A percentile compares a stretch with the other conserved stretches of the same genome.
Evolutionary conservation across 1,140 invertebrate species (phyloP).

Genomic region (Drosophila bocqueti): DNA sequence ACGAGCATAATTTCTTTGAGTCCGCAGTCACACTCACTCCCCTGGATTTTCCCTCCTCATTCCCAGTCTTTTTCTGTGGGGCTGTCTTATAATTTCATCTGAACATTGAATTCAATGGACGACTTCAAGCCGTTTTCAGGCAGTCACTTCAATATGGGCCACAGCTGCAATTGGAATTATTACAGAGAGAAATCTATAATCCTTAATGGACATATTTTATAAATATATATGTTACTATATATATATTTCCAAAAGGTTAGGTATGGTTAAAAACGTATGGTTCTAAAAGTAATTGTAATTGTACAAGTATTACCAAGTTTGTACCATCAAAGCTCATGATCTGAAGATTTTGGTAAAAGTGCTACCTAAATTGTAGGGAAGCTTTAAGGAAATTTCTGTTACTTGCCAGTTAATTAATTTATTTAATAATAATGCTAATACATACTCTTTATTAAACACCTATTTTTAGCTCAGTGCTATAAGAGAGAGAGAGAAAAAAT

Average conservation of each 20-base stretch:
- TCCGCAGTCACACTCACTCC: neutral
- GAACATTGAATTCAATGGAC: constrained; percentile 62
- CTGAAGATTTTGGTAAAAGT: too few relatives aligned
- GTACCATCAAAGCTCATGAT: too few relatives aligned
- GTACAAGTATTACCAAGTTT: too few relatives aligned
- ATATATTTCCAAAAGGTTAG: too few relatives aligned
- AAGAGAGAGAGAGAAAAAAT: neutral
- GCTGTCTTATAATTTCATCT: constrained; percentile 71
- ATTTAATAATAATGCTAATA: neutral
- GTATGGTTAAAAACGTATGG: too few relatives aligned
- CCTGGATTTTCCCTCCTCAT: constrained; percentile 4
- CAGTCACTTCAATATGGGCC: constrained; percentile 25
- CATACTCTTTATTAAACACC: too few relatives aligned
- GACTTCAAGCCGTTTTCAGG: constrained; percentile 58
- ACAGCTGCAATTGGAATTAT: constrained; percentile 51
- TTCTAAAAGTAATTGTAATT: too few relatives aligned
- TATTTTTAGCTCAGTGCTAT: constrained; percentile 17
- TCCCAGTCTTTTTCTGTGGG: constrained; percentile 26
- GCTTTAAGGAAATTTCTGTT: neutral
- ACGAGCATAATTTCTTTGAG: constrained; percentile 11
- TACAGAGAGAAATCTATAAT: constrained; percentile 18
- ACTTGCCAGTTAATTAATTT: neutral
- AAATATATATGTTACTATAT: too few relatives aligned
- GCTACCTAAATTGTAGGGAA: too few relatives aligned
- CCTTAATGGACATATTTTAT: too few relatives aligned